Conservation (phyloP, 2,113 vertebrate genomes). For the Ranitomeya variabilis region DNA sequence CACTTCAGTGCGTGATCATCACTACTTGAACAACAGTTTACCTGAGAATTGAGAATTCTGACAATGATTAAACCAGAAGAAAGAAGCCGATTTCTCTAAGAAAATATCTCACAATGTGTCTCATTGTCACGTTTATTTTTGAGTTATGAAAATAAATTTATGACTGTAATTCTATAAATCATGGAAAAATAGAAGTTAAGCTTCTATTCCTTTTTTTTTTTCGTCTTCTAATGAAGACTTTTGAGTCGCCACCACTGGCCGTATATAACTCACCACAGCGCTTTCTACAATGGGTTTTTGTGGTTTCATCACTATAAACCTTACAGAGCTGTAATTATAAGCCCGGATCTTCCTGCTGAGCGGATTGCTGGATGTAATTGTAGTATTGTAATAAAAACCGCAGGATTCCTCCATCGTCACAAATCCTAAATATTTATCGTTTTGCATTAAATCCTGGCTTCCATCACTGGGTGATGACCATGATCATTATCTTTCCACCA, state of each 20-base stretch:
- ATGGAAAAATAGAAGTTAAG: no score
- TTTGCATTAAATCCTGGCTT: neutral
- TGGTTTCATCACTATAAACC: neutral
- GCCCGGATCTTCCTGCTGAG: neutral
- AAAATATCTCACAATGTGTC: no score
- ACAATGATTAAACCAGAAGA: no score
- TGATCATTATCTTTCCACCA: neutral
- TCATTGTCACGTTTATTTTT: no score
- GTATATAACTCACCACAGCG: neutral
- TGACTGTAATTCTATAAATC: no score
- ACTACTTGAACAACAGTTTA: no score
- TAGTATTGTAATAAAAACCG: neutral
- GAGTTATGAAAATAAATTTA: no score
- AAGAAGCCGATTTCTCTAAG: no score
- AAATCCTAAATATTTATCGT: neutral
- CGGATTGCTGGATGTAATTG: neutral
- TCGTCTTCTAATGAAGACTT: neutral
- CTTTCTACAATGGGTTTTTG: neutral
- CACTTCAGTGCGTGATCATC: no score
- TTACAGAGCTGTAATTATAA: neutral
- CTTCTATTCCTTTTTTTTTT: no score
- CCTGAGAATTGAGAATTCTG: no score
- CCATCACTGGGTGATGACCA: neutral
- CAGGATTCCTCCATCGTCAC: neutral
- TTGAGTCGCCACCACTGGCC: neutral